Conservation (phyloP, 2,888 invertebrate genomes). For the Limenitis arthemis region DNA sequence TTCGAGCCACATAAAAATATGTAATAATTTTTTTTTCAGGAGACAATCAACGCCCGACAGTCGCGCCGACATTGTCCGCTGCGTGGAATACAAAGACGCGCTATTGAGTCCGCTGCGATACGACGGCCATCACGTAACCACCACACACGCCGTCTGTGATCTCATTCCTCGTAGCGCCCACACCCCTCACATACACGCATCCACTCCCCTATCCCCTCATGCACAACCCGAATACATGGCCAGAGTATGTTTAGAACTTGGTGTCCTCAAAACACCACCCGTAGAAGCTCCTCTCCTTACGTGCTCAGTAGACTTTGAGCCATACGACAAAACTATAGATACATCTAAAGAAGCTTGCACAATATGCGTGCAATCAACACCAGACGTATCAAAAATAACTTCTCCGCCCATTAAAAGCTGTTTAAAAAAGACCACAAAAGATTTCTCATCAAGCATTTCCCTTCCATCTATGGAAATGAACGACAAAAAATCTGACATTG, state of each 20-base stretch:
- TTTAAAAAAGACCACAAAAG: conserved; percentile 49
- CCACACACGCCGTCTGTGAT: conserved; percentile 53
- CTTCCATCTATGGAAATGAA: conserved; percentile 49
- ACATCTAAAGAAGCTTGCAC: conserved; percentile 52
- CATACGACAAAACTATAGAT: conserved; percentile 46
- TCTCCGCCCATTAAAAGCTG: conserved; percentile 64
- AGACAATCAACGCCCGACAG: conserved; percentile 51
- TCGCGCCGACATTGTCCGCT: conserved; percentile 63
- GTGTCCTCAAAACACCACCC: conserved; percentile 42
- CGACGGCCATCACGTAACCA: conserved; percentile 33
- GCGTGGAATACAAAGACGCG: conserved; percentile 57
- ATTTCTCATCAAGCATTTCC: conserved; percentile 47
- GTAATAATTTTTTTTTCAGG: conserved; percentile 26
- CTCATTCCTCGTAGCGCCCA: conserved; percentile 42
- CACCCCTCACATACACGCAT: neutral
- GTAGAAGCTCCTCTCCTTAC: conserved; percentile 39
- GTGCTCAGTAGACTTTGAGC: conserved; percentile 51
- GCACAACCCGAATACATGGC: conserved; percentile 48
- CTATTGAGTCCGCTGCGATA: conserved; percentile 40
- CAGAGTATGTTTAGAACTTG: conserved; percentile 71
- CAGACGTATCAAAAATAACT: conserved; percentile 52
- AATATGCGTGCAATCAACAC: conserved; percentile 55
- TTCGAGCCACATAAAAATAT: neutral
- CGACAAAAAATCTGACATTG: conserved; percentile 48
- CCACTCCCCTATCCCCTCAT: conserved; percentile 18